Evolutionary conservation across 2,113 vertebrate species (phyloP).

Genomic region (Pseudopodoces humilis): DNA sequence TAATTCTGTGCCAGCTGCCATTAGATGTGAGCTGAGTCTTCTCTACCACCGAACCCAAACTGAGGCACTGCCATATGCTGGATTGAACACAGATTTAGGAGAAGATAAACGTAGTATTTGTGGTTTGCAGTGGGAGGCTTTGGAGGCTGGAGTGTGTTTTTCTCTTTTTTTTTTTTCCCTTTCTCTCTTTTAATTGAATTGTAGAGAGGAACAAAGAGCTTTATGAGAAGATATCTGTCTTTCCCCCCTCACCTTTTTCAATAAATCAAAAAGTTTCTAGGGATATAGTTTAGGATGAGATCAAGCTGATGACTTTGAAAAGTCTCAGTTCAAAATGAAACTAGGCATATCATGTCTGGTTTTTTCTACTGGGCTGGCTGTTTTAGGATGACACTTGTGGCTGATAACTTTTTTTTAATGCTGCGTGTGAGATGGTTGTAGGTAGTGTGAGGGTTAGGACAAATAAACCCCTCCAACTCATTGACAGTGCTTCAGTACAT

Average conservation of each 20-base stretch:
- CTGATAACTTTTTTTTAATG: not conserved
- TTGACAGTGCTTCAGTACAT: not conserved
- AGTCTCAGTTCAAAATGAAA: not conserved
- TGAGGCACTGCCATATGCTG: not conserved
- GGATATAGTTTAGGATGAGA: not conserved
- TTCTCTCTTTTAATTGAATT: not conserved
- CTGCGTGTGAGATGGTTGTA: not conserved
- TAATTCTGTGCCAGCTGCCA: not conserved
- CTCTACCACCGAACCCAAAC: not conserved
- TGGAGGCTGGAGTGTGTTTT: not conserved
- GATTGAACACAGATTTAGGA: not conserved
- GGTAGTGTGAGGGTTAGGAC: not conserved
- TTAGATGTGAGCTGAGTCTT: not conserved
- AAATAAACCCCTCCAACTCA: not conserved
- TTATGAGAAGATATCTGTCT: not conserved
- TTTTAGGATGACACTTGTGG: not conserved
- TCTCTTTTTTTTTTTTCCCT: fast-evolving
- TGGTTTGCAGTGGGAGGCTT: not conserved
- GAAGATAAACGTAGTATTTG: not conserved
- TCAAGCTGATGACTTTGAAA: not conserved
- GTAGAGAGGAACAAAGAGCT: not conserved
- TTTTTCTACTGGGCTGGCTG: not conserved
- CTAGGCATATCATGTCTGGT: fast-evolving
- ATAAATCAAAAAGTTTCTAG: not conserved
- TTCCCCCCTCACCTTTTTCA: not conserved